These are phyloP conservation scores for Mastomys natalensis DNA, from an alignment of 2,113 vertebrate genomes.

Conservation along the genomic window DNA sequence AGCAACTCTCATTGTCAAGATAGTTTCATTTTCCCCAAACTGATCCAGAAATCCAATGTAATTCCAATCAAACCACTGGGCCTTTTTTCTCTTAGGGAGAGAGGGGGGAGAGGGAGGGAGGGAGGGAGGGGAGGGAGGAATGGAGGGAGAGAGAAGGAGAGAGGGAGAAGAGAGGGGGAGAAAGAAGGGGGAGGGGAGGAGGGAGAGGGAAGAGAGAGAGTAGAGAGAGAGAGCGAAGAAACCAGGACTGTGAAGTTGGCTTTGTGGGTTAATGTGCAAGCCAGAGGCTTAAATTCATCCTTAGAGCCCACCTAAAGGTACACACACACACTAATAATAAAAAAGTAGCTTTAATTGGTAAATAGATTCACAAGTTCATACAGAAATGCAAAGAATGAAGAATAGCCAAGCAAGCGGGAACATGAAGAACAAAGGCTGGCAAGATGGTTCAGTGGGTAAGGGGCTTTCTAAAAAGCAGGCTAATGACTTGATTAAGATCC, in stretches of 20 bases:
- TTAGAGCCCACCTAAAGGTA: background rate
- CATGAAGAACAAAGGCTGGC: background rate
- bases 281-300: background rate
- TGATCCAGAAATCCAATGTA: background rate
- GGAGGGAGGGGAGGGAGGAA: background rate
- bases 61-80: background rate
- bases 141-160: too few species aligned
- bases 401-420: background rate
- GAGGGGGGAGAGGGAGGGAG: background rate
- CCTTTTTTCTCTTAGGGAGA: background rate
- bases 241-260: background rate
- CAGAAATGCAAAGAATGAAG: background rate
- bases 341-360: background rate
- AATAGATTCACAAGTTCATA: conserved; percentile 15
- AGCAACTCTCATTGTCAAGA: conserved; percentile 21
- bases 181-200: too few species aligned
- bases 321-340: background rate
- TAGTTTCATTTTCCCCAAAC: conserved; percentile 4
- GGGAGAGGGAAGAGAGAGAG: too few species aligned
- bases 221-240: background rate
- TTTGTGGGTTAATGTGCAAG: background rate
- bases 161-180: too few species aligned
- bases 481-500: background rate
- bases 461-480: background rate
- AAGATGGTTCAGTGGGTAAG: background rate